These are phyloP conservation scores for Accipiter virgatus DNA, from an alignment of 2,113 vertebrate genomes.

Conservation along the genomic window DNA sequence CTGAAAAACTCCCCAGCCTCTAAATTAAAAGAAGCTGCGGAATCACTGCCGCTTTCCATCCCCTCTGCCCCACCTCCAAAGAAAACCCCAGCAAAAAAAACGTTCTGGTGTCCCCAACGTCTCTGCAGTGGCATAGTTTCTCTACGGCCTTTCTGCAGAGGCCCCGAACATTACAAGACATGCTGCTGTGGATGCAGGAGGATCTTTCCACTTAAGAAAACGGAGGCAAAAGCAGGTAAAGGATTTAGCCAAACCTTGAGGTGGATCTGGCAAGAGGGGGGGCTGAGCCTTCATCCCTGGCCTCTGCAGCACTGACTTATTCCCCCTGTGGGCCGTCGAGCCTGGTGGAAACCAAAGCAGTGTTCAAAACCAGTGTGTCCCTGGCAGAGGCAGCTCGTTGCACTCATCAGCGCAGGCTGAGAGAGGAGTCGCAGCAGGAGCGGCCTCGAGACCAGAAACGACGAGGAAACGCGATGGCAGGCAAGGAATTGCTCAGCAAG, in stretches of 20 bases:
- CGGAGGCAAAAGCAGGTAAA: background rate
- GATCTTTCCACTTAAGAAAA: background rate
- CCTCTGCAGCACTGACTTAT: background rate
- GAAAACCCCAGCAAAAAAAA: background rate
- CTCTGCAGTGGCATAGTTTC: background rate
- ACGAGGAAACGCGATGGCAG: background rate
- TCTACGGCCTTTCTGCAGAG: background rate
- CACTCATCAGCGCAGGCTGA: accelerated
- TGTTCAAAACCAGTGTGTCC: background rate
- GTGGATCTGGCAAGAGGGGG: background rate
- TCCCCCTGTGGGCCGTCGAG: accelerated
- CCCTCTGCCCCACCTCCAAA: background rate
- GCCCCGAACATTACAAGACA: accelerated
- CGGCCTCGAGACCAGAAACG: background rate
- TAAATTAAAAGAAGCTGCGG: background rate
- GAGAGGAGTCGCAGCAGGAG: background rate
- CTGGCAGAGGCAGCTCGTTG: accelerated
- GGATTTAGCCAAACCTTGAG: background rate
- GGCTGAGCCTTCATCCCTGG: background rate
- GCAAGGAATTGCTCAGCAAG: background rate
- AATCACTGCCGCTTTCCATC: accelerated
- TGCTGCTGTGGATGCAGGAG: background rate
- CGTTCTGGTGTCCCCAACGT: accelerated
- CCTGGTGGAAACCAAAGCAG: background rate
- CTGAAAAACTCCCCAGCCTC: background rate